phyloP scores from a whole-genome alignment of 2,113 vertebrate genomes.

The Tamias sibiricus region DNA sequence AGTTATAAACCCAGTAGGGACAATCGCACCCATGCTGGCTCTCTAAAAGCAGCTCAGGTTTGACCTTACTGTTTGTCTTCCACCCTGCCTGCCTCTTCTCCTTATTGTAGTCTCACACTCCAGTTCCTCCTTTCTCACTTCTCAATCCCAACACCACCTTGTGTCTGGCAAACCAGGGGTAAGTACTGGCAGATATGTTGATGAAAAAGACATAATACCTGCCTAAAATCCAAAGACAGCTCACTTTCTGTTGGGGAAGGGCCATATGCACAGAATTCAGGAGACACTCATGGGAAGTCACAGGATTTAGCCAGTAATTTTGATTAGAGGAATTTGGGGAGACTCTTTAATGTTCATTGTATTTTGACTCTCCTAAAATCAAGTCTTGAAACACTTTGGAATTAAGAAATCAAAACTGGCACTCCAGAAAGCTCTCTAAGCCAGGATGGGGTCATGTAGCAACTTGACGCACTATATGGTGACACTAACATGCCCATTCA shows the following conservation, averaged over 20 bases:
- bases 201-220: not conserved
- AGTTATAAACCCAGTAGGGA: not conserved
- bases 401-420: slow-evolving; percentile 33
- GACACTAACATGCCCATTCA: not conserved
- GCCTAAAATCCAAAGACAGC: not conserved
- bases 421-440: not conserved
- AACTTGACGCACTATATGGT: fast-evolving
- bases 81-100: not conserved
- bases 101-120: not conserved
- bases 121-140: not conserved
- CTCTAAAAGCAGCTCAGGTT: not conserved
- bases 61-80: not conserved
- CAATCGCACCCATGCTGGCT: too few relatives aligned
- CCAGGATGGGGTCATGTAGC: not conserved
- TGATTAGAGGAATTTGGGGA: not conserved
- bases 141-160: not conserved
- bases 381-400: not conserved
- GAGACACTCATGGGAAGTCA: not conserved
- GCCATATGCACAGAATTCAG: not conserved
- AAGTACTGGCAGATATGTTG: not conserved
- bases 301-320: not conserved
- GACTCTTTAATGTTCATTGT: not conserved
- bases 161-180: not conserved
- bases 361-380: not conserved
- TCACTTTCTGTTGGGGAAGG: not conserved